Percentiles rank a stretch among this genome's conserved stretches.
These are phyloP conservation scores for Lochmaea capreae DNA, from an alignment of 2,888 invertebrate genomes.

Conservation along the genomic window DNA sequence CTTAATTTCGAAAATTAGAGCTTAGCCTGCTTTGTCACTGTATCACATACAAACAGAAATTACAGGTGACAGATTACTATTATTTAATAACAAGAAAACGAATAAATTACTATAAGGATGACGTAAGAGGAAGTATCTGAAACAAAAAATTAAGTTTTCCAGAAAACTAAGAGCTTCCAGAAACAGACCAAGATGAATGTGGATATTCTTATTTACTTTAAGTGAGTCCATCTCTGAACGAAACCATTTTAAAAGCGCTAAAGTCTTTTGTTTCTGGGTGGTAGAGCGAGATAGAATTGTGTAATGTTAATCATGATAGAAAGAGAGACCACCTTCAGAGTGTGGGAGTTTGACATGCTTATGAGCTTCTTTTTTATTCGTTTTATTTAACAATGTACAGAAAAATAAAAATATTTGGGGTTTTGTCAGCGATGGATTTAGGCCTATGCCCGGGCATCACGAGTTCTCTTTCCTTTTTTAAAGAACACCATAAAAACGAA, in stretches of 20 bases:
- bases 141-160: no score
- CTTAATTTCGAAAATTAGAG: no score
- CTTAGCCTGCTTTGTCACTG: no score
- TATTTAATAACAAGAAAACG: no score
- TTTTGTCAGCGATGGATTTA: no score
- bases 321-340: slow-evolving; percentile 29
- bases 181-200: no score
- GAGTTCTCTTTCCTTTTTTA: not conserved
- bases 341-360: slow-evolving; percentile 43
- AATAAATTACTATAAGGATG: no score
- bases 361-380: slow-evolving; percentile 51
- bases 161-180: no score
- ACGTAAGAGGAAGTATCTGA: no score
- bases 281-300: slow-evolving; percentile 9
- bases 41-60: no score
- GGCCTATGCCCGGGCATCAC: no score
- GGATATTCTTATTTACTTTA: not conserved
- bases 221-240: slow-evolving; percentile 56
- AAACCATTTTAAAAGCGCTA: slow-evolving; percentile 64
- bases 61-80: no score
- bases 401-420: not conserved
- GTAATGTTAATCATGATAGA: not conserved
- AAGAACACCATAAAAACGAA: not conserved
- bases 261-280: slow-evolving; percentile 31
- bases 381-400: not conserved